phyloP scores from a whole-genome alignment of 2,113 vertebrate genomes.

The Pedionomus torquatus region DNA sequence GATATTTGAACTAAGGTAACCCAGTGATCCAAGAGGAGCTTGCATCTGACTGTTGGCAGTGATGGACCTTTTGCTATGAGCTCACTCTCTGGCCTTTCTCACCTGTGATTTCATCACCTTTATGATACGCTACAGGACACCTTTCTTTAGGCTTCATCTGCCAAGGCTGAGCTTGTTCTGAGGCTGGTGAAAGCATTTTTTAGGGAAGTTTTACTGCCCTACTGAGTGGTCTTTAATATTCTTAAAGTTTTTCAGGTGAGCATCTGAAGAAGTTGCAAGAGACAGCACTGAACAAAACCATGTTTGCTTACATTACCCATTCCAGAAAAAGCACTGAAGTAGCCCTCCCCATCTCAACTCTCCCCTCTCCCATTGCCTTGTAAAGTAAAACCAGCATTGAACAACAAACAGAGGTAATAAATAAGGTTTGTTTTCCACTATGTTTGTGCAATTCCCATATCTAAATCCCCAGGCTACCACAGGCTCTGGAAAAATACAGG shows the following conservation, averaged over 20 bases:
- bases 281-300: not conserved
- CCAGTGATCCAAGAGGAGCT: not conserved
- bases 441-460: slow-evolving; percentile 42
- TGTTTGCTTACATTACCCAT: rapidly evolving
- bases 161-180: not conserved
- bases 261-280: not conserved
- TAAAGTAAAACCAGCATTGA: not conserved
- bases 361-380: not conserved
- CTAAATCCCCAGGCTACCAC: slow-evolving; percentile 55
- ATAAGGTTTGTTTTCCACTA: not conserved
- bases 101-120: not conserved
- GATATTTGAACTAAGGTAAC: not conserved
- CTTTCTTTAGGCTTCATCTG: not conserved
- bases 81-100: not conserved
- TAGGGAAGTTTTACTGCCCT: not conserved
- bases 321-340: not conserved
- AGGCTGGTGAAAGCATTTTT: not conserved
- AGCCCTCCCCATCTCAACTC: not conserved
- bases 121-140: not conserved
- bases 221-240: not conserved
- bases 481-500: slow-evolving; percentile 61
- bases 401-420: slow-evolving; percentile 9
- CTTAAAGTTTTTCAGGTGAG: not conserved
- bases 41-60: not conserved
- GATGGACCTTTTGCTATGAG: not conserved